phyloP scores from a whole-genome alignment of 2,888 invertebrate genomes.

The Rutpela maculata region DNA sequence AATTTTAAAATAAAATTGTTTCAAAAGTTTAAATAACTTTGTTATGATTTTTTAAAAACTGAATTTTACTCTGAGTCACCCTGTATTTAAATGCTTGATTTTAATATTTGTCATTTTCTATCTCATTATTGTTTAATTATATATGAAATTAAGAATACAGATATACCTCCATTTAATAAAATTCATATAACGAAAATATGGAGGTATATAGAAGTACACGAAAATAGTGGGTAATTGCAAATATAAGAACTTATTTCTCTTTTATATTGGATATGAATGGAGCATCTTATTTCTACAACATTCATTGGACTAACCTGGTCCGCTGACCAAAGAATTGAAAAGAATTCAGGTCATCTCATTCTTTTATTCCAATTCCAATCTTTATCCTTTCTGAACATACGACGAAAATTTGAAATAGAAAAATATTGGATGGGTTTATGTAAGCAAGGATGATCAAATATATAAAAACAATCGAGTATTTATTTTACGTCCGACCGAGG shows the following conservation, averaged over 20 bases:
- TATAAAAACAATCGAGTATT: background rate
- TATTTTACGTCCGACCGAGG: background rate
- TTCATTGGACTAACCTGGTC: slow-evolving; percentile 34
- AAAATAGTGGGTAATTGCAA: slow-evolving; percentile 9
- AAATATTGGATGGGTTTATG: background rate
- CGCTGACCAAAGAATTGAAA: slow-evolving; percentile 39
- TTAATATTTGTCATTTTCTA: too few relatives aligned
- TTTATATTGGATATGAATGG: slow-evolving; percentile 34
- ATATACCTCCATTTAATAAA: background rate
- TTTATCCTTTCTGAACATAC: slow-evolving; percentile 28
- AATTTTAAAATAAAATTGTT: too few relatives aligned
- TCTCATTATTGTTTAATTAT: too few relatives aligned
- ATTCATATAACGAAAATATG: background rate
- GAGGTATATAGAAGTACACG: background rate
- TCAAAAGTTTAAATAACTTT: too few relatives aligned
- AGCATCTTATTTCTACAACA: slow-evolving; percentile 37
- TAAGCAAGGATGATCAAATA: background rate
- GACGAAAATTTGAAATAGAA: slow-evolving; percentile 37
- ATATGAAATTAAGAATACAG: too few relatives aligned
- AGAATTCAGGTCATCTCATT: slow-evolving; percentile 32
- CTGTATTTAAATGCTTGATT: too few relatives aligned
- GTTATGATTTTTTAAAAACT: too few relatives aligned
- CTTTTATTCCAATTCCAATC: slow-evolving; percentile 41
- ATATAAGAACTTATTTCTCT: slow-evolving; percentile 13
- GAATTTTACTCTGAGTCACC: too few relatives aligned